Conservation (phyloP, 2,113 vertebrate genomes). For the Chlamydotis undulata region DNA sequence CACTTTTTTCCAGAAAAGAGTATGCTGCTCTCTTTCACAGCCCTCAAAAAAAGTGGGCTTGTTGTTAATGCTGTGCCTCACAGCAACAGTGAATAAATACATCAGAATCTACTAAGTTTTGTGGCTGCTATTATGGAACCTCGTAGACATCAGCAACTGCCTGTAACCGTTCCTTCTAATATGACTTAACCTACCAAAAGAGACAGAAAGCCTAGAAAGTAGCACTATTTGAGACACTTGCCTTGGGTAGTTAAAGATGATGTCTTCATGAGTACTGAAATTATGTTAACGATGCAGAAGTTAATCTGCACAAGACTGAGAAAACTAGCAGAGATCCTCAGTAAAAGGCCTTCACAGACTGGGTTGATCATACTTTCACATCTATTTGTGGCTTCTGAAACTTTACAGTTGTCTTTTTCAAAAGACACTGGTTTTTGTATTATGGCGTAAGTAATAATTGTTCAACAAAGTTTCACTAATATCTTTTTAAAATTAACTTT, state of each 20-base stretch:
- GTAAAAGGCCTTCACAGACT: neutral
- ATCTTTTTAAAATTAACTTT: neutral
- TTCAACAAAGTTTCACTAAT: neutral
- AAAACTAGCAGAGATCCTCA: neutral
- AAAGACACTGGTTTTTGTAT: neutral
- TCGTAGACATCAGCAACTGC: neutral
- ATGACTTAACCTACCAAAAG: neutral
- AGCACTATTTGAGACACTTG: neutral
- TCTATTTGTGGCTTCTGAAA: neutral
- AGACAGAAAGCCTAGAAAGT: neutral
- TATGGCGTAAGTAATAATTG: neutral
- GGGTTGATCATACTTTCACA: neutral
- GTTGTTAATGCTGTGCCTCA: neutral
- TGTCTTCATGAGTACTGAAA: neutral
- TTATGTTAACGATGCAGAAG: fast-evolving
- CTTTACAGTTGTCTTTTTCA: neutral
- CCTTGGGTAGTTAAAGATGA: neutral
- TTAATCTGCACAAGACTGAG: neutral
- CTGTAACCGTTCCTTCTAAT: neutral
- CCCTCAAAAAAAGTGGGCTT: neutral
- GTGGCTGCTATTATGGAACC: neutral
- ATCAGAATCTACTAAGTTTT: neutral
- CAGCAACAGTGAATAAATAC: neutral
- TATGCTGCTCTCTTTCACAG: neutral
- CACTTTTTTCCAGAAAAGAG: neutral